A percentile compares a stretch with the other conserved stretches of the same genome.
These are phyloP conservation scores for Apteryx owenii DNA, from an alignment of 2,113 vertebrate species.

Conservation along the genomic window DNA sequence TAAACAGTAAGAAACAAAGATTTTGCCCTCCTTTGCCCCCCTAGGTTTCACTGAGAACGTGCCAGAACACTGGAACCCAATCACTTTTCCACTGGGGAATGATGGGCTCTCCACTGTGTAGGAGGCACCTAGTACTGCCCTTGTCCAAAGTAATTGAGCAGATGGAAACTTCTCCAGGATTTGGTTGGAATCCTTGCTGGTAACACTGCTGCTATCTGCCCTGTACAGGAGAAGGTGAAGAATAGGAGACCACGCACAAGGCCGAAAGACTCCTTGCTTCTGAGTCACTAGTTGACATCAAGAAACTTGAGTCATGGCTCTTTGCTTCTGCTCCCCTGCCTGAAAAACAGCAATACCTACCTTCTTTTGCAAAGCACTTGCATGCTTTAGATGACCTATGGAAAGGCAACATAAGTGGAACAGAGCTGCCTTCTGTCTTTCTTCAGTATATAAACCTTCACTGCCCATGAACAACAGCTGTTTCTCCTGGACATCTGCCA, in stretches of 20 bases:
- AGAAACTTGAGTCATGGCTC: neutral
- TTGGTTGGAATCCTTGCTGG: neutral
- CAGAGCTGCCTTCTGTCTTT: neutral
- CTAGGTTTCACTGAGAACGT: neutral
- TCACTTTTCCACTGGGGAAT: neutral
- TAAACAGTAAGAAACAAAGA: conserved; percentile 47
- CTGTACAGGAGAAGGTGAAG: neutral
- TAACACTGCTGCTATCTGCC: neutral
- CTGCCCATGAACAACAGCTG: neutral
- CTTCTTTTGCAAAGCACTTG: neutral
- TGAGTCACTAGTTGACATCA: neutral
- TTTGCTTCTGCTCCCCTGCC: neutral
- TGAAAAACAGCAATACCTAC: too few relatives aligned
- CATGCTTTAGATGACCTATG: neutral
- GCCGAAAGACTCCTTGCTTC: neutral
- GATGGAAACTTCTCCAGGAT: neutral
- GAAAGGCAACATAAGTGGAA: neutral
- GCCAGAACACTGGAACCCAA: neutral
- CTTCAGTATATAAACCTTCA: neutral
- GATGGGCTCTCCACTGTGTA: neutral
- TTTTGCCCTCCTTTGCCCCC: neutral
- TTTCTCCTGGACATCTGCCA: neutral
- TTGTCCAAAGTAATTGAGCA: neutral
- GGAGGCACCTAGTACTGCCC: neutral
- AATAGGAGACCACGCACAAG: neutral